A percentile compares a stretch with the other conserved stretches of the same genome.
These are phyloP conservation scores for Tyria jacobaeae DNA, from an alignment of 2,888 invertebrate genomes.

Conservation along the genomic window DNA sequence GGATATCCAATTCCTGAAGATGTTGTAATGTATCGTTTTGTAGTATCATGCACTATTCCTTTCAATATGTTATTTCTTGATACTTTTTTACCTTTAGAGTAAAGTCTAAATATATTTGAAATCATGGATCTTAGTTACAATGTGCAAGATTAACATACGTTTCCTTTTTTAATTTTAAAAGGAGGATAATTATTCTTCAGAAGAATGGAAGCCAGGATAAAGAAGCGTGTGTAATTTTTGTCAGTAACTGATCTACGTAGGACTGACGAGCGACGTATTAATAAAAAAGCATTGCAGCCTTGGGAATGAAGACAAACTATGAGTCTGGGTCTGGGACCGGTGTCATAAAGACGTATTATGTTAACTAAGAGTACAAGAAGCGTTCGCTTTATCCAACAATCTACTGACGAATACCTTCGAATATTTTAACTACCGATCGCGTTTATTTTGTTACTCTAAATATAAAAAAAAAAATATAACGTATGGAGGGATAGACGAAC, in stretches of 20 bases:
- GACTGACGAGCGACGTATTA: conserved; percentile 26
- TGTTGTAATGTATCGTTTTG: no score
- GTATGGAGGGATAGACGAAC: no score
- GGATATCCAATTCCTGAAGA: no score
- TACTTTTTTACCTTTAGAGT: no score
- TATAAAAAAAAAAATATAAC: no score
- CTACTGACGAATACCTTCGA: conserved; percentile 10
- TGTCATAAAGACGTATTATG: conserved; percentile 66
- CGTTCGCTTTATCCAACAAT: conserved; percentile 5
- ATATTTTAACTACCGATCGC: not conserved
- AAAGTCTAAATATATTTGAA: no score
- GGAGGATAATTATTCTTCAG: conserved; percentile 24
- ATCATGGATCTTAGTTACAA: conserved; percentile 21
- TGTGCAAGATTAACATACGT: conserved; percentile 40
- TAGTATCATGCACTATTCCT: not conserved
- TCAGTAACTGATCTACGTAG: conserved; percentile 17
- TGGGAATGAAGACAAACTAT: conserved; percentile 59
- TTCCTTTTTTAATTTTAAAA: conserved; percentile 38
- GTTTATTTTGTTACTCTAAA: no score
- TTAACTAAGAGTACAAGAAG: conserved; percentile 55
- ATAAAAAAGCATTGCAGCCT: conserved; percentile 54
- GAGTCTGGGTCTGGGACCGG: conserved; percentile 47
- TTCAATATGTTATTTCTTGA: not conserved
- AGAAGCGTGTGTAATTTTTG: conserved; percentile 25
- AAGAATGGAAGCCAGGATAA: conserved; percentile 26